Conservation (phyloP, 2,797 vertebrate species). For the Sebastes steindachneri region DNA sequence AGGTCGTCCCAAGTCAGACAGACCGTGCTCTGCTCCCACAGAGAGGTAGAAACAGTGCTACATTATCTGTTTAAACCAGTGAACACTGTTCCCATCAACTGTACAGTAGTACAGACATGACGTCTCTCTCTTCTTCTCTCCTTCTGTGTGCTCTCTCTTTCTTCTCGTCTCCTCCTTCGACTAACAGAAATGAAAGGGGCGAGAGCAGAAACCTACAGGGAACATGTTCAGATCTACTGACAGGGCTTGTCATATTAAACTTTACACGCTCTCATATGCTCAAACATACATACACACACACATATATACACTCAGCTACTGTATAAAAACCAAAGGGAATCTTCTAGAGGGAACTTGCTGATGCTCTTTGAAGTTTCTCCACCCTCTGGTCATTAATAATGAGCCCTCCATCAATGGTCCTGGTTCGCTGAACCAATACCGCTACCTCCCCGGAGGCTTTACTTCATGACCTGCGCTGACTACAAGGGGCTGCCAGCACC, state of each 20-base stretch:
- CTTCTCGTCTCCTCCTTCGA: neutral
- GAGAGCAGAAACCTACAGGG: conserved; percentile 20
- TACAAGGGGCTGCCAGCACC: conserved; percentile 4
- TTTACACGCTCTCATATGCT: neutral
- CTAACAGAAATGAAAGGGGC: conserved; percentile 1
- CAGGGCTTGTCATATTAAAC: conserved; percentile 15
- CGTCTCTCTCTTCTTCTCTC: neutral
- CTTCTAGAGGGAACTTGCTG: conserved; percentile 19
- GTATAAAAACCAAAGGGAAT: conserved; percentile 51
- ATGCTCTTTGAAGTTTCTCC: conserved; percentile 64
- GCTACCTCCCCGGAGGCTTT: conserved; percentile 26
- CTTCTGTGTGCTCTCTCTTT: neutral
- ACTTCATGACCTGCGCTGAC: conserved; percentile 19
- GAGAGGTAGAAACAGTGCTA: neutral
- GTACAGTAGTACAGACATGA: neutral
- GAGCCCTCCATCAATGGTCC: conserved; percentile 23
- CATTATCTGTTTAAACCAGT: conserved; percentile 18
- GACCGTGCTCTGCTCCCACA: conserved; percentile 1
- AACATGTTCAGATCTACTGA: conserved; percentile 19
- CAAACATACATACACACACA: conserved; percentile 5
- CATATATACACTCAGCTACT: neutral
- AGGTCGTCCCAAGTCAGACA: neutral
- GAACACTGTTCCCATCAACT: neutral
- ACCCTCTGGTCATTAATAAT: conserved; percentile 58
- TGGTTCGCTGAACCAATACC: conserved; percentile 42